phyloP scores from a whole-genome alignment of 2,888 invertebrate genomes.

The Sinelater perroti region DNA sequence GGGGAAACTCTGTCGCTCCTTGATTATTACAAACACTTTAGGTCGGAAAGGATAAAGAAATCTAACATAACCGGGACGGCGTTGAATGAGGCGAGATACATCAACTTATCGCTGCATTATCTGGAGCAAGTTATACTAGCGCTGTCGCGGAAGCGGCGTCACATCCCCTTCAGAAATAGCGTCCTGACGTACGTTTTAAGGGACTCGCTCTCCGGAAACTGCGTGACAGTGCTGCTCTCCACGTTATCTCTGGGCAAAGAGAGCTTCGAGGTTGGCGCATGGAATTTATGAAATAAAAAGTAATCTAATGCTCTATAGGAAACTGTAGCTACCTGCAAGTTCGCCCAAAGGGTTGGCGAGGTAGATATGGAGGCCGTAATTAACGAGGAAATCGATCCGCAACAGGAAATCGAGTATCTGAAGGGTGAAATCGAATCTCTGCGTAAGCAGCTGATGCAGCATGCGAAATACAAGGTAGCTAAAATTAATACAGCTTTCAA shows the following conservation, averaged over 20 bases:
- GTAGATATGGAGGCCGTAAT: constrained; percentile 61
- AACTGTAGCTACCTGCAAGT: constrained; percentile 65
- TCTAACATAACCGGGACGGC: constrained; percentile 60
- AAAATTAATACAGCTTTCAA: too few species aligned
- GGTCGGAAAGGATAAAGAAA: constrained; percentile 64
- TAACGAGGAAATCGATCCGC: constrained; percentile 58
- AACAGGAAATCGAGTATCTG: constrained; percentile 59
- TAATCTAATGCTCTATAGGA: constrained; percentile 57
- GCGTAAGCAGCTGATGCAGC: constrained; percentile 43
- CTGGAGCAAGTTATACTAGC: constrained; percentile 64
- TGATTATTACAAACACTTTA: constrained; percentile 42
- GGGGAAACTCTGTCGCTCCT: not conserved
- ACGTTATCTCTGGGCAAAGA: constrained; percentile 52
- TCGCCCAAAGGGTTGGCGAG: constrained; percentile 64
- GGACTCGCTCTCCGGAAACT: constrained; percentile 66
- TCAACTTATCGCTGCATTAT: constrained; percentile 66
- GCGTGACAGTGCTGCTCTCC: constrained; percentile 65
- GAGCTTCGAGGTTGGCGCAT: constrained; percentile 45
- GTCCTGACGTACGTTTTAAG: constrained; percentile 64
- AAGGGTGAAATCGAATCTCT: constrained; percentile 59
- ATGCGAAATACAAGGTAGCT: constrained; percentile 24
- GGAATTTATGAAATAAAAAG: not conserved
- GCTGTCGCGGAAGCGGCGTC: constrained; percentile 55
- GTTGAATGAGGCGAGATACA: constrained; percentile 64
- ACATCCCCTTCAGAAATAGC: constrained; percentile 64